phyloP scores from a whole-genome alignment of 1,140 invertebrate species.

The Halotydeus destructor region DNA sequence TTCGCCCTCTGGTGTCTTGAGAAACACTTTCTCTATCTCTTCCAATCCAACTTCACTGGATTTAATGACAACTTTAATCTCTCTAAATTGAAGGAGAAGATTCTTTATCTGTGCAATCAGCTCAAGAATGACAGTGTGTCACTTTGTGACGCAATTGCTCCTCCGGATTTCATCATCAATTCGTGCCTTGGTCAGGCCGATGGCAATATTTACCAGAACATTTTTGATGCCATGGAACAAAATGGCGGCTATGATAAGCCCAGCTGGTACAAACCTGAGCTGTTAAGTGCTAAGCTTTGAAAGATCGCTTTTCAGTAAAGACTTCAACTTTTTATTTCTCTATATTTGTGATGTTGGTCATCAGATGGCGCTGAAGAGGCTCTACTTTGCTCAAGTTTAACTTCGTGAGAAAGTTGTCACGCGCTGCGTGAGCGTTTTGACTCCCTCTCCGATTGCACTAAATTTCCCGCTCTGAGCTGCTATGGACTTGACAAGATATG shows the following conservation, averaged over 20 bases:
- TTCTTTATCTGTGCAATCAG: conserved; percentile 37
- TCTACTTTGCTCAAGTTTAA: too few relatives aligned
- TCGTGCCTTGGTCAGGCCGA: conserved; percentile 54
- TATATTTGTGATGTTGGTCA: too few relatives aligned
- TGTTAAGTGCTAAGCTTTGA: too few relatives aligned
- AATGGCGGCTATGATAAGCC: conserved; percentile 23
- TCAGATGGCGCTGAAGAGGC: too few relatives aligned
- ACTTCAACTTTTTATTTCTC: too few relatives aligned
- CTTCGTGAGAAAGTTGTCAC: too few relatives aligned
- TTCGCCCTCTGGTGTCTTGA: conserved; percentile 20
- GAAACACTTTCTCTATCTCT: conserved; percentile 12
- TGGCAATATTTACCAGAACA: conserved; percentile 50
- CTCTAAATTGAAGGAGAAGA: conserved; percentile 26
- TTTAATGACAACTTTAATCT: conserved; percentile 18
- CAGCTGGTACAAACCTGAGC: conserved; percentile 23
- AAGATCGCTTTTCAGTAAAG: too few relatives aligned
- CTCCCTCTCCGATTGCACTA: too few relatives aligned
- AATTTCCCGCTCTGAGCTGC: too few relatives aligned
- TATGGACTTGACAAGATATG: too few relatives aligned
- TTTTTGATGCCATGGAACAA: conserved; percentile 25
- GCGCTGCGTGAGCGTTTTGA: too few relatives aligned
- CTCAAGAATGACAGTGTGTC: conserved; percentile 49
- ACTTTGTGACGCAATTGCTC: conserved; percentile 59
- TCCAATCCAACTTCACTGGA: conserved; percentile 23
- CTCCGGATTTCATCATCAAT: conserved; percentile 62